Percentiles rank a stretch among this genome's conserved stretches.
Conservation (phyloP, 2,888 invertebrate species). For the Drosophila mimetica region DNA sequence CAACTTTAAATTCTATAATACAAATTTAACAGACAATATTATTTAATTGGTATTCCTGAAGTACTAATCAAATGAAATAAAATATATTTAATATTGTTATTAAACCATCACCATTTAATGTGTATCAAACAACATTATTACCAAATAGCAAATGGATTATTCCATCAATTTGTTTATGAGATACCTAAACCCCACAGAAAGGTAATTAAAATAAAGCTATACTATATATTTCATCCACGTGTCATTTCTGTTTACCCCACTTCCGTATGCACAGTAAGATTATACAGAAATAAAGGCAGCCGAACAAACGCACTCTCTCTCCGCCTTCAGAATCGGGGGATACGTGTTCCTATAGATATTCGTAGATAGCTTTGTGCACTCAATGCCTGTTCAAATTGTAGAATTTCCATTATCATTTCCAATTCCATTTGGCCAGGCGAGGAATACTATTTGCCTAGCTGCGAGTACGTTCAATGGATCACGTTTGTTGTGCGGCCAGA, state of each 20-base stretch:
- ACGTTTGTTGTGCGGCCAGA: constrained; percentile 46
- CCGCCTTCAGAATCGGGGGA: constrained; percentile 5
- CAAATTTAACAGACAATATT: too few species aligned
- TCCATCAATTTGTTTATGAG: constrained; percentile 2
- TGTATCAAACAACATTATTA: too few species aligned
- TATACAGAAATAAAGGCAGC: constrained; percentile 17
- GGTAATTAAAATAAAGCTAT: constrained; percentile 4
- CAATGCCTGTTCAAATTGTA: constrained; percentile 8
- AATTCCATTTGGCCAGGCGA: constrained; percentile 22
- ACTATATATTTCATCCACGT: constrained; percentile 18
- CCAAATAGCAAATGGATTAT: neutral
- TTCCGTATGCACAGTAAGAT: constrained; percentile 48
- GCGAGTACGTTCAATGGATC: constrained; percentile 47
- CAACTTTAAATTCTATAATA: too few species aligned
- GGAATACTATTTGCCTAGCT: constrained; percentile 24
- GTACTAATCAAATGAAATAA: too few species aligned
- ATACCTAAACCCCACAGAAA: neutral
- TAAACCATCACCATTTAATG: too few species aligned
- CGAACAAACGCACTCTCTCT: neutral
- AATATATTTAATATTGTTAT: too few species aligned
- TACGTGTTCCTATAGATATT: constrained; percentile 25
- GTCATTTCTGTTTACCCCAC: constrained; percentile 31
- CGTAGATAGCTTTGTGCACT: constrained; percentile 3
- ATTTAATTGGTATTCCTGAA: too few species aligned
- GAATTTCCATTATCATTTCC: constrained; percentile 40